phyloP scores from a whole-genome alignment of 2,113 vertebrate species.

The Carollia perspicillata region DNA sequence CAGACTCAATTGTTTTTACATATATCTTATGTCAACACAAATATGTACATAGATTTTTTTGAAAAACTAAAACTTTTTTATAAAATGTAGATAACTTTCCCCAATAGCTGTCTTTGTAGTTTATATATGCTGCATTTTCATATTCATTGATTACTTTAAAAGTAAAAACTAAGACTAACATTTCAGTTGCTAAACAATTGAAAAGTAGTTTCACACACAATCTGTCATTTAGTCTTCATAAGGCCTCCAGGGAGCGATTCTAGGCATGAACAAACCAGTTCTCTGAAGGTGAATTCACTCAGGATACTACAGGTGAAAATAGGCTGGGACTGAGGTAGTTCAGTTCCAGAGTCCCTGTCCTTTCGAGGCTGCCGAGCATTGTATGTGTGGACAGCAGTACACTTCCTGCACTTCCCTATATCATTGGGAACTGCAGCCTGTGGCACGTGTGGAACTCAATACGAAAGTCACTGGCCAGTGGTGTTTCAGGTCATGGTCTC shows the following conservation, averaged over 20 bases:
- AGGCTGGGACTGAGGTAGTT: background rate
- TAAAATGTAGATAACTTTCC: background rate
- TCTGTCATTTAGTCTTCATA: background rate
- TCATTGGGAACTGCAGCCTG: background rate
- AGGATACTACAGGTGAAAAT: background rate
- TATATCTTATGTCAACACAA: conserved; percentile 40
- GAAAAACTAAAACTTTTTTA: conserved; percentile 31
- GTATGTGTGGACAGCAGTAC: background rate
- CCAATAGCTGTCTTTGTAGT: background rate
- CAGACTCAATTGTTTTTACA: conserved; percentile 4
- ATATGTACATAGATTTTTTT: background rate
- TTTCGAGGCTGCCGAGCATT: background rate
- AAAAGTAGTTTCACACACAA: background rate
- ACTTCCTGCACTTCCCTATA: background rate
- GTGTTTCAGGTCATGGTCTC: background rate
- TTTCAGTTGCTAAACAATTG: background rate
- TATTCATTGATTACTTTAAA: background rate
- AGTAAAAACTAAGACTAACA: background rate
- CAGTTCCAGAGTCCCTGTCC: background rate
- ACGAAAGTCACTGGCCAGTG: background rate
- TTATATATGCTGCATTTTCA: background rate
- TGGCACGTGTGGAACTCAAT: background rate
- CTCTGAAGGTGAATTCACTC: background rate
- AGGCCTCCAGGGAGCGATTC: background rate
- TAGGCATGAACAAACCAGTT: background rate